Evolutionary conservation across 1,140 invertebrate species (phyloP), one percentile per base, ranked within the genome.

Genomic region (Chymomyza costata): DNA sequence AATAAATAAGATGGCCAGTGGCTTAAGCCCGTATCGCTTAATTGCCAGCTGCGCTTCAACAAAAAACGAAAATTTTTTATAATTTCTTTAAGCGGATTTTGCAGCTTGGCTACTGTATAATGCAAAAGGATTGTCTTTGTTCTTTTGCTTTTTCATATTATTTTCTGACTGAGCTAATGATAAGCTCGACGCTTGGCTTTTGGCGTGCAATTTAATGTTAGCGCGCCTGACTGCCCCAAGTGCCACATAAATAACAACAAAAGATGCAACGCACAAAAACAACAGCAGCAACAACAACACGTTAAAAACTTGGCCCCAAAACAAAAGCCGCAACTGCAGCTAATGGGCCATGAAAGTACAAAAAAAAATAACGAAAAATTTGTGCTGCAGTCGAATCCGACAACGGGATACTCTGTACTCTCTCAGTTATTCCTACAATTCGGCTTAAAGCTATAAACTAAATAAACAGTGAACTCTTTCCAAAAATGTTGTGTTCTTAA

Each of bases 331-430:
- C 62, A 34, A 68, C 47, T 38, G 31, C 44, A 65, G 38, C 67
- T 71, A 71, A 71, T 71, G 62, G 57, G 44, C 56, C 68, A 66
- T 71, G 67, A 66, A 71, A 59, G 43, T n/a, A n/a, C n/a, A 28
- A 51, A 47, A 17, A 55, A 35, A 32, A 30, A 37, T 6, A 30
- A 28, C 16, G 50, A 28, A 28, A 15, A 47, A n/a, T n/a, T n/a
- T n/a, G n/a, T n/a, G n/a, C n/a, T n/a, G n/a, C n/a, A n/a, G n/a
- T n/a, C n/a, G n/a, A n/a, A n/a, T n/a, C n/a, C n/a, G n/a, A n/a
- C n/a, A n/a, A n/a, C n/a, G n/a, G n/a, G n/a, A n/a, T n/a, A n/a
- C n/a, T n/a, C n/a, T n/a, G n/a, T n/a, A n/a, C n/a, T n/a, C n/a
- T n/a, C n/a, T n/a, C n/a, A n/a, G n/a, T n/a, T n/a, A n/a, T n/a